These are phyloP conservation scores for Calliopum simillimum DNA, from an alignment of 2,888 invertebrate genomes.

Conservation along the genomic window DNA sequence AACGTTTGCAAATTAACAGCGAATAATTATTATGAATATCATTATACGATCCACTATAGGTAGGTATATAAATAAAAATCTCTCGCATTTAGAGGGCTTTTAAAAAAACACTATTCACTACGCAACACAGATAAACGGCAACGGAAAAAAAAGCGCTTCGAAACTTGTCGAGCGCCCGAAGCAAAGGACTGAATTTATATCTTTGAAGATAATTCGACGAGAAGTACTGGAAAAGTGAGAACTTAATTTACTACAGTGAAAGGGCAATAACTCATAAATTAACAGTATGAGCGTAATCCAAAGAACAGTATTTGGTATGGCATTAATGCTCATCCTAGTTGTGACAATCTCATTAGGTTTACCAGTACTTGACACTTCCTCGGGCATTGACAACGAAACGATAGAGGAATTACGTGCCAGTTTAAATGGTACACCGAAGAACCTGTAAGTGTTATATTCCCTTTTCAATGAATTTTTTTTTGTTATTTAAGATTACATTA, in stretches of 20 bases:
- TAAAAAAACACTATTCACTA: not conserved
- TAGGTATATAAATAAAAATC: conserved; percentile 13
- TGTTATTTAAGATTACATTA: not conserved
- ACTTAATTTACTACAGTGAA: not conserved
- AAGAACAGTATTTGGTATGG: conserved; percentile 36
- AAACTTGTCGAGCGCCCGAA: not conserved
- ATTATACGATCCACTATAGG: conserved; percentile 7
- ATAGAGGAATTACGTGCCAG: conserved; percentile 56
- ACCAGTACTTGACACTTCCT: conserved; percentile 57
- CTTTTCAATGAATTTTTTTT: not conserved
- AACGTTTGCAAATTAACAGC: conserved; percentile 13
- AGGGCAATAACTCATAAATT: not conserved
- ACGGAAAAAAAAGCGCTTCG: conserved; percentile 6
- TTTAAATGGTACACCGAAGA: conserved; percentile 60
- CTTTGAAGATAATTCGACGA: too few species aligned
- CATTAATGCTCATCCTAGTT: conserved; percentile 54
- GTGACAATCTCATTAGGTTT: conserved; percentile 53
- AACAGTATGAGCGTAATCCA: conserved; percentile 49
- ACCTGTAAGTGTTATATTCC: conserved; percentile 57
- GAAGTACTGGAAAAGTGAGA: too few species aligned
- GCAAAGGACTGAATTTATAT: conserved; percentile 5
- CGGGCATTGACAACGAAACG: conserved; percentile 59
- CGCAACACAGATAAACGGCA: not conserved
- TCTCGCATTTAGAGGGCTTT: conserved; percentile 1
- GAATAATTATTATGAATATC: not conserved